Percentiles rank a stretch among this genome's conserved stretches.
These are phyloP conservation scores for Littorina saxatilis DNA, from an alignment of 1,140 invertebrate species.

Conservation along the genomic window DNA sequence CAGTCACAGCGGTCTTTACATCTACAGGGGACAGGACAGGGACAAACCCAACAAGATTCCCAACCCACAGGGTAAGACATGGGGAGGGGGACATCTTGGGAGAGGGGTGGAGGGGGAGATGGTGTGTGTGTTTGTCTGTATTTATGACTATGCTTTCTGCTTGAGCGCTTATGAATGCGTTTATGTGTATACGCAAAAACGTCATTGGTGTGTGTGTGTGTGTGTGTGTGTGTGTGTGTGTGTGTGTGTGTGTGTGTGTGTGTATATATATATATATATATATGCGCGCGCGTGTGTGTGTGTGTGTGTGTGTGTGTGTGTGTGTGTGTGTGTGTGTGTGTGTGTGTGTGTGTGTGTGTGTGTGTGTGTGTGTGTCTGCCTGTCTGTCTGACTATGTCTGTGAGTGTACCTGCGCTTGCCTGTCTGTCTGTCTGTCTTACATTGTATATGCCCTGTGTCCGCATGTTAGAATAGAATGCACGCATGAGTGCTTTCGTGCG, in stretches of 20 bases:
- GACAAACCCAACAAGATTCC: constrained; percentile 71
- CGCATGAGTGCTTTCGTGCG: no score
- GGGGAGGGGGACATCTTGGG: constrained; percentile 1
- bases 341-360: not conserved
- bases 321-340: not conserved
- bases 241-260: constrained; percentile 16
- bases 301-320: constrained; percentile 6
- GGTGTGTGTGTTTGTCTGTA: constrained; percentile 10
- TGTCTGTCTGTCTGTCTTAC: not conserved
- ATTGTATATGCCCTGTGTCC: not conserved
- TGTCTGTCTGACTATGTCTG: not conserved
- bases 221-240: constrained; percentile 17
- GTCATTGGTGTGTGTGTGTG: constrained; percentile 13
- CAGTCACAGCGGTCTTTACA: constrained; percentile 68
- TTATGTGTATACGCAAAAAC: not conserved
- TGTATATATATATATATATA: not conserved
- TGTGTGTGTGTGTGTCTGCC: constrained; percentile 11
- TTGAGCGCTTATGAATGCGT: not conserved
- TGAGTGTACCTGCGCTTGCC: not conserved
- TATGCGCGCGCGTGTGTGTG: no score
- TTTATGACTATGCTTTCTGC: not conserved
- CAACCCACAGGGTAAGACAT: constrained; percentile 68
- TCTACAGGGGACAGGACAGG: constrained; percentile 70
- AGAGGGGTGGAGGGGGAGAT: not conserved
- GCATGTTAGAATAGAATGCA: no score